These are phyloP conservation scores for Chrysolina americana DNA, from an alignment of 2,888 invertebrate species.

Conservation along the genomic window DNA sequence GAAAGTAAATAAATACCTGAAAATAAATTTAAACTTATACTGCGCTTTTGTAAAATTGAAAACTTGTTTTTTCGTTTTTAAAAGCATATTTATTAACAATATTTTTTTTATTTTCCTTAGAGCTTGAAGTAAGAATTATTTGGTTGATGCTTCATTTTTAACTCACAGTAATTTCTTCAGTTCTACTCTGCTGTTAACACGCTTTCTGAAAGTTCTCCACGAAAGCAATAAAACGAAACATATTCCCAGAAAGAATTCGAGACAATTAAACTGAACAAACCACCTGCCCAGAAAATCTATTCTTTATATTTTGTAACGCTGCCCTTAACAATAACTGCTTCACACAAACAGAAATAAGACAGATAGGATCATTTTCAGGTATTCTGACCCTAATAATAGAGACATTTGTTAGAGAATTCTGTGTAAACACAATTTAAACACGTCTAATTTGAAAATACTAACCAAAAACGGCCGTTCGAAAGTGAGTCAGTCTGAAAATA, in stretches of 20 bases:
- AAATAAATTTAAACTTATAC: too few species aligned
- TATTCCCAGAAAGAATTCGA: constrained; percentile 38
- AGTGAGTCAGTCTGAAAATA: constrained; percentile 43
- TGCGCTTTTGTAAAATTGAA: too few species aligned
- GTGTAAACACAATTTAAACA: constrained; percentile 57
- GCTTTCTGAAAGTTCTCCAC: background rate
- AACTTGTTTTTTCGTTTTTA: too few species aligned
- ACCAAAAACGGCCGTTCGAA: constrained; percentile 53
- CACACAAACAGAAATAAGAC: constrained; percentile 47
- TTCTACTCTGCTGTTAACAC: background rate
- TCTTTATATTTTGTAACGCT: constrained; percentile 37
- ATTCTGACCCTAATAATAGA: constrained; percentile 55
- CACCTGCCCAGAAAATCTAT: constrained; percentile 45
- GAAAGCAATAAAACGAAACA: constrained; percentile 10
- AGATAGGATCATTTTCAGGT: constrained; percentile 57
- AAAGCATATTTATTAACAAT: too few species aligned
- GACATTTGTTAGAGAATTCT: constrained; percentile 57
- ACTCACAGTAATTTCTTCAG: background rate
- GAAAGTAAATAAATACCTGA: too few species aligned
- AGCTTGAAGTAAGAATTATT: too few species aligned
- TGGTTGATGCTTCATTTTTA: too few species aligned
- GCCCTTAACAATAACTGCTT: constrained; percentile 40
- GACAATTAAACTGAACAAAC: constrained; percentile 42
- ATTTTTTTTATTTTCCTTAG: too few species aligned
- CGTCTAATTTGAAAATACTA: constrained; percentile 59